These are phyloP conservation scores for Desmophyllum pertusum DNA, from an alignment of 92 coral and sea anemone genomes.

Conservation along the genomic window DNA sequence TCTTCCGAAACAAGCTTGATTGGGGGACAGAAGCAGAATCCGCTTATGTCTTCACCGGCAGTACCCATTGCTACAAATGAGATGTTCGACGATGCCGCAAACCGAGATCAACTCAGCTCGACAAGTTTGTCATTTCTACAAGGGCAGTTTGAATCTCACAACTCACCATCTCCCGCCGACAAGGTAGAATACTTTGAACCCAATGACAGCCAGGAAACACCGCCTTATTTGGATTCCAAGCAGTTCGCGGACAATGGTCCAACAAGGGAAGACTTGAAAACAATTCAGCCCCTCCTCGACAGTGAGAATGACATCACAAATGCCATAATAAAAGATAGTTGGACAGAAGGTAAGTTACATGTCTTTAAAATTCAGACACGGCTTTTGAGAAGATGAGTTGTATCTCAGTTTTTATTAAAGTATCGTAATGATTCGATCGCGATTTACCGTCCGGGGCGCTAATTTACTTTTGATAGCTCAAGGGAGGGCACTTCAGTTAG, in stretches of 20 bases:
- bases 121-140: constrained; percentile 18
- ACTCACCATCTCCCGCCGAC: background rate
- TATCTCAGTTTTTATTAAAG: too few relatives aligned
- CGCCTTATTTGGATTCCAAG: constrained; percentile 27
- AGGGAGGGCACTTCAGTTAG: too few relatives aligned
- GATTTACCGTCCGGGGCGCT: too few relatives aligned
- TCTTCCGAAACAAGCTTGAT: background rate
- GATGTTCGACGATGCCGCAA: constrained; percentile 29
- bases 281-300: constrained; percentile 34
- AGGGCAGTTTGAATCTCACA: constrained; percentile 11
- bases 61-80: constrained; percentile 30
- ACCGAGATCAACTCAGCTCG: constrained; percentile 33
- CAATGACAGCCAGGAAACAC: constrained; percentile 18
- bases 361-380: too few relatives aligned
- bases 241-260: constrained; percentile 36
- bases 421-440: too few relatives aligned
- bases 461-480: too few relatives aligned
- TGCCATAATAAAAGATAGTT: constrained; percentile 34
- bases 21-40: constrained; percentile 20
- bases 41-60: background rate
- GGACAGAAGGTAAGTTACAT: constrained; percentile 38
- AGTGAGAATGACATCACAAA: constrained; percentile 31
- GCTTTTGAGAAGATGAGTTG: too few relatives aligned
- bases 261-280: constrained; percentile 30
- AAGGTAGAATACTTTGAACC: constrained; percentile 47